A percentile compares a stretch with the other conserved stretches of the same genome.
Evolutionary conservation across 1,140 invertebrate genomes (phyloP).

Genomic region (Pararge aegeria): DNA sequence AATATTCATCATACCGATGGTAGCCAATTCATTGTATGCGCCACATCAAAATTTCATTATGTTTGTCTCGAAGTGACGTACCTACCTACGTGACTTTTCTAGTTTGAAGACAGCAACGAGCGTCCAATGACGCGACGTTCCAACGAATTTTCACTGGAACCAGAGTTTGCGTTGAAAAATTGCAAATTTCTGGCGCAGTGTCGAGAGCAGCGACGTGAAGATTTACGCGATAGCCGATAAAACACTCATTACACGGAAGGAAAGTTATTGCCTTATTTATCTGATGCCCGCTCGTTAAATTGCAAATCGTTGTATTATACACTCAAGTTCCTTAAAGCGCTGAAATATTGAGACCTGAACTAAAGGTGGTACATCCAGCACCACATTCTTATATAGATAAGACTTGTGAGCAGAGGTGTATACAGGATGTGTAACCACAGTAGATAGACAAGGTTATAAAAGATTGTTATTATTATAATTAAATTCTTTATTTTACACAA

Average conservation of each 20-base stretch:
- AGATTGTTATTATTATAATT: no score
- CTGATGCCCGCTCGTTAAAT: constrained; percentile 3
- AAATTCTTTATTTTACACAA: no score
- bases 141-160: constrained; percentile 48
- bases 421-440: no score
- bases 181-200: constrained; percentile 47
- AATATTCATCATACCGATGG: no score
- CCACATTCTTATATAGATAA: no score
- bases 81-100: constrained; percentile 49
- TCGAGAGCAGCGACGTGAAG: constrained; percentile 26
- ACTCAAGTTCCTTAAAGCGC: background rate
- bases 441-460: no score
- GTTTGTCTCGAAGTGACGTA: no score
- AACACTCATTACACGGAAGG: constrained; percentile 16
- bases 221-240: constrained; percentile 36
- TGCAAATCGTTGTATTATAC: background rate
- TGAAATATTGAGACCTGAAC: background rate
- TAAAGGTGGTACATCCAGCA: no score
- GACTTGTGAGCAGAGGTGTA: no score
- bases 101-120: constrained; percentile 35
- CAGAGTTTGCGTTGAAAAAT: constrained; percentile 48
- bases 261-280: constrained; percentile 12
- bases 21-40: no score
- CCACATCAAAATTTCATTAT: no score
- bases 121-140: constrained; percentile 8